Conservation (phyloP, 2,113 vertebrate genomes). For the Phycodurus eques region DNA sequence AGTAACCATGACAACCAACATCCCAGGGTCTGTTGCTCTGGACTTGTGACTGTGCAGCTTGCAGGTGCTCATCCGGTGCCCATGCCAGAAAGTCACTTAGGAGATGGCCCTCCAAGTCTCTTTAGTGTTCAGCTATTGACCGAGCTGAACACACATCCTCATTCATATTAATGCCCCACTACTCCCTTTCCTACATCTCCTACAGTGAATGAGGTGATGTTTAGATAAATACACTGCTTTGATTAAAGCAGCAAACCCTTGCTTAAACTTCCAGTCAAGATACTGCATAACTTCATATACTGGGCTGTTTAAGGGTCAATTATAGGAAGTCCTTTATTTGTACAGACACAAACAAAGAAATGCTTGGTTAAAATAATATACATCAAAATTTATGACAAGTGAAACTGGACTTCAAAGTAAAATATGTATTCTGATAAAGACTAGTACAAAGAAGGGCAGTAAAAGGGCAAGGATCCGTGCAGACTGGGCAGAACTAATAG, state of each 20-base stretch:
- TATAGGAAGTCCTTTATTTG: neutral
- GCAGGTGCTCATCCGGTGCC: constrained; percentile 73
- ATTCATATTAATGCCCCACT: constrained; percentile 46
- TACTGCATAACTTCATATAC: neutral
- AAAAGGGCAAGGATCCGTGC: no score
- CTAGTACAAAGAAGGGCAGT: no score
- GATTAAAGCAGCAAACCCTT: constrained; percentile 29
- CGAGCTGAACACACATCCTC: constrained; percentile 60
- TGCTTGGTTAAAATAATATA: neutral
- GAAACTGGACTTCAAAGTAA: constrained; percentile 6
- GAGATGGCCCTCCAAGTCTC: constrained; percentile 62
- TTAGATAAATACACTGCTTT: constrained; percentile 35
- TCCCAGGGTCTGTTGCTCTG: constrained; percentile 65
- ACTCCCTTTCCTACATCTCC: constrained; percentile 42
- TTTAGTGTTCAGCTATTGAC: constrained; percentile 65
- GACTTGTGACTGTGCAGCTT: constrained; percentile 71
- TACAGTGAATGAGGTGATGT: constrained; percentile 40
- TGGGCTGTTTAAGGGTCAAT: neutral
- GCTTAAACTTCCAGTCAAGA: constrained; percentile 25
- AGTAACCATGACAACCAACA: constrained; percentile 72
- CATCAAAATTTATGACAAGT: neutral
- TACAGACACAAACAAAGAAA: neutral
- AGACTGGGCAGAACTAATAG: no score
- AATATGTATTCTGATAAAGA: no score
- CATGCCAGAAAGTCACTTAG: constrained; percentile 73